phyloP scores from a whole-genome alignment of 2,888 invertebrate species.

The Mayetiola destructor region DNA sequence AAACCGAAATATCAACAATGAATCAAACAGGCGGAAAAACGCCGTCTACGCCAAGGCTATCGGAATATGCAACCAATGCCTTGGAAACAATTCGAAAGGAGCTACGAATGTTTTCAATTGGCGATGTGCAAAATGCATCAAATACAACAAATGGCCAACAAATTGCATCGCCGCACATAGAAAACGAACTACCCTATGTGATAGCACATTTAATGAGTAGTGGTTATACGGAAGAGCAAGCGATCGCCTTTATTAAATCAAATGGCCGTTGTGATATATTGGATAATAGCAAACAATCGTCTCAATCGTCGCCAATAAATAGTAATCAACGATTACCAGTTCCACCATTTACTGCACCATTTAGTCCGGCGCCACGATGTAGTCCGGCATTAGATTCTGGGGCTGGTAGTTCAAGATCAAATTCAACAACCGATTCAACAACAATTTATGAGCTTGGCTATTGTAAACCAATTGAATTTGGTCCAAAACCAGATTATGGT shows the following conservation, averaged over 20 bases:
- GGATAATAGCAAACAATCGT: conserved; percentile 3
- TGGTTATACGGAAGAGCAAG: conserved; percentile 7
- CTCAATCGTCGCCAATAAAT: neutral
- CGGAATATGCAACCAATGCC: conserved; percentile 36
- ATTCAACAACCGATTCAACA: conserved; percentile 34
- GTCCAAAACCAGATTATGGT: neutral
- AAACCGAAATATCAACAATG: conserved; percentile 32
- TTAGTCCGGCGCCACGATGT: conserved; percentile 71
- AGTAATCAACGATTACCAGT: conserved; percentile 1
- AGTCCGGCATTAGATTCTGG: conserved; percentile 81
- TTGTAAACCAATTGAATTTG: conserved; percentile 9
- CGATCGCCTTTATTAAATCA: conserved; percentile 1
- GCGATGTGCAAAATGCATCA: conserved; percentile 15
- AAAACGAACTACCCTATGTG: neutral
- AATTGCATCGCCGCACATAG: conserved; percentile 20
- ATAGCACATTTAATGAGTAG: neutral
- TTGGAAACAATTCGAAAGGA: conserved; percentile 36
- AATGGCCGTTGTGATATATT: conserved; percentile 1
- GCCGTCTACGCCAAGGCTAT: conserved; percentile 28
- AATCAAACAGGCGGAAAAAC: conserved; percentile 38
- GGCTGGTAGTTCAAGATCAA: conserved; percentile 71
- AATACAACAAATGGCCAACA: conserved; percentile 24
- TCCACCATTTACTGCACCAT: conserved; percentile 69
- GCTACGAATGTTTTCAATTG: conserved; percentile 17
- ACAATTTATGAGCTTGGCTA: conserved; percentile 31